Base-by-base conservation (phyloP, 1,140 invertebrate species). In the Proctacanthus coquilletti region DNA sequence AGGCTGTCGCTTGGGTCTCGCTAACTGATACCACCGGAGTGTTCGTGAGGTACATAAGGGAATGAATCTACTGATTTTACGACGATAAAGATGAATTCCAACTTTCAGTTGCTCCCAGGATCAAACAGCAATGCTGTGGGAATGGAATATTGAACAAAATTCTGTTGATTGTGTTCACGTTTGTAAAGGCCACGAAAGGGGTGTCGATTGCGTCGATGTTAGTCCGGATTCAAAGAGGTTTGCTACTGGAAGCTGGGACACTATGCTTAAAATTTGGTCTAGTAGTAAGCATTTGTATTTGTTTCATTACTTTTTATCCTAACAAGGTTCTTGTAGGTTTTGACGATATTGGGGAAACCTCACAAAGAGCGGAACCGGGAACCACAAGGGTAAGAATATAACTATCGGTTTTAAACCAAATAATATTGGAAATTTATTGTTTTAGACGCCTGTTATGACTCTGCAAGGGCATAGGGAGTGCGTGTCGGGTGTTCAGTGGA, bases 211-310 rank as follows among this genome's bases (percentile, higher is more conserved):
- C 59, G 65, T 95, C 3, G 70, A 71, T 40, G 74, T 87, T 0
- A 80, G 78, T 50, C 63, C 66, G 2, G 69, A 76, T 52, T 60
- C 57, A 9, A 62, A 68, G 13, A 63, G 66, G 46, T 75, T 96
- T 62, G 87, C 81, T n/a, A 89, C 86, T 35, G 92, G 88, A 21
- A 79, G 85, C 18, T 96, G 88, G 86, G 93, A 97, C 56, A 80
- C 71, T 13, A 72, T 78, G 64, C 53, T 86, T 0, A 82, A 82
- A 59, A 65, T 85, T 38, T 85, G 81, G 81, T 80, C 76, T 36
- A 65, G 77, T 15, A 70, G 74, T 76, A 55, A 62, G 61, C 53
- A 42, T 21, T 36, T 17, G 32, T 33, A 46, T 37, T n/a, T 38
- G 34, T 14, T 18, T 20, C 30, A 15, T 36, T 33, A 8, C 9